Evolutionary conservation across 2,888 invertebrate species (phyloP).

Genomic region (Xylota segnis): DNA sequence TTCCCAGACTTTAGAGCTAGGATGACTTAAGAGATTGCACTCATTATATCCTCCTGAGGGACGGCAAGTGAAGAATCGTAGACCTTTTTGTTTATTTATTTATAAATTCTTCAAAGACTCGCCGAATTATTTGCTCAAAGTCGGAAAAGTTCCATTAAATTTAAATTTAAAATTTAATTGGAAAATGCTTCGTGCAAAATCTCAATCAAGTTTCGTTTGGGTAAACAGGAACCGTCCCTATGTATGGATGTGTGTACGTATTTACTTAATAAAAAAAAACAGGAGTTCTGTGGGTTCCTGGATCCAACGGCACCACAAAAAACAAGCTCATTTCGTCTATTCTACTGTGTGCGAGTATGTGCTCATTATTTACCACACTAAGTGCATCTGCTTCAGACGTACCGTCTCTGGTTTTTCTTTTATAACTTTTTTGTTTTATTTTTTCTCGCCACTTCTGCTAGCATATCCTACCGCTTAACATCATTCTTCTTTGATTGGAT

Average conservation of each 20-base stretch:
- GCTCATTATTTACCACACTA: conserved; percentile 64
- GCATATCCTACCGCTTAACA: conserved; percentile 28
- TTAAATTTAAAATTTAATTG: no score
- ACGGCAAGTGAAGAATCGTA: no score
- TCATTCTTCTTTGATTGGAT: conserved; percentile 53
- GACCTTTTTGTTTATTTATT: no score
- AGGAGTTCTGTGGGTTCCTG: conserved; percentile 8
- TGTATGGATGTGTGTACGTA: background rate
- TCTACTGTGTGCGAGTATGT: conserved; percentile 5
- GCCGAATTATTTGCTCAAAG: no score
- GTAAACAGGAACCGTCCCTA: background rate
- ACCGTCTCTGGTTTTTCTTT: conserved; percentile 13
- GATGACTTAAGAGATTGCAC: no score
- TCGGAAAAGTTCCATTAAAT: no score
- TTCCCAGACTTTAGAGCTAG: no score
- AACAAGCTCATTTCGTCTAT: conserved; percentile 31
- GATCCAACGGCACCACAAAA: background rate
- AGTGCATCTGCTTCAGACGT: conserved; percentile 55
- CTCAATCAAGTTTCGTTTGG: no score
- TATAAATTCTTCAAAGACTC: no score
- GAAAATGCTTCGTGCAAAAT: background rate
- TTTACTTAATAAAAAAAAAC: conserved; percentile 39
- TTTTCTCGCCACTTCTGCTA: background rate
- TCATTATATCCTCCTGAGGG: no score
- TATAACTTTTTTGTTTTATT: conserved; percentile 1